A percentile compares a stretch with the other conserved stretches of the same genome.
phyloP scores from a whole-genome alignment of 2,113 vertebrate species.

The Nothobranchius furzeri region DNA sequence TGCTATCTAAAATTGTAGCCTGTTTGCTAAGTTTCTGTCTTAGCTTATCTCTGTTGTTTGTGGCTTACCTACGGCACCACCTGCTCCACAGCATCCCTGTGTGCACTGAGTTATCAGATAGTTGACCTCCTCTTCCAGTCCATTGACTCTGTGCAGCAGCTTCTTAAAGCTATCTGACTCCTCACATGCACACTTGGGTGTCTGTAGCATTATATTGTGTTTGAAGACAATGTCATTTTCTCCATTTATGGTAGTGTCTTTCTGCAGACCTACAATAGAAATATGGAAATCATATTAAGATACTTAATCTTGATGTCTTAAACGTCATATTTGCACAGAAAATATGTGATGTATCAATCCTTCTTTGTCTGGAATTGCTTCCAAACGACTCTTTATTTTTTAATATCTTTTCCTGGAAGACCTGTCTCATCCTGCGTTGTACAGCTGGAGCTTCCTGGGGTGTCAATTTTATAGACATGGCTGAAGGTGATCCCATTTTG shows the following conservation, averaged over 20 bases:
- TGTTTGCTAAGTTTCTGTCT: background rate
- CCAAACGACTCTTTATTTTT: background rate
- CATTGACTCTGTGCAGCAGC: slow-evolving; percentile 83
- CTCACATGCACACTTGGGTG: slow-evolving; percentile 79
- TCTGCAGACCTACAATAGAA: slow-evolving; percentile 57
- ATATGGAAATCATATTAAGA: too few species aligned
- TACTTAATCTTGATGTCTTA: background rate
- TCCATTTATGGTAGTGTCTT: slow-evolving; percentile 58
- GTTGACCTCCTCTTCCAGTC: slow-evolving; percentile 85
- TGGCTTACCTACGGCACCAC: slow-evolving; percentile 69
- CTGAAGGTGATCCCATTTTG: slow-evolving; percentile 84
- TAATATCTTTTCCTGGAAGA: slow-evolving; percentile 28
- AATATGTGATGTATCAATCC: background rate
- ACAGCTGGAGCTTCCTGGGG: slow-evolving; percentile 77
- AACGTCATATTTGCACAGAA: background rate
- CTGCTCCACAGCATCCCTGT: slow-evolving; percentile 79
- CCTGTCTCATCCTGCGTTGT: slow-evolving; percentile 71
- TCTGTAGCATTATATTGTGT: slow-evolving; percentile 84
- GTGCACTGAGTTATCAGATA: slow-evolving; percentile 82
- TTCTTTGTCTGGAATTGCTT: slow-evolving; percentile 1
- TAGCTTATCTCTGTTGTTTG: background rate
- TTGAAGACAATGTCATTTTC: slow-evolving; percentile 87
- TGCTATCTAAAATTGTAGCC: too few species aligned
- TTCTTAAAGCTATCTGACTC: slow-evolving; percentile 76
- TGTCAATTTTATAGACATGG: slow-evolving; percentile 85